phyloP scores from a whole-genome alignment of 2,888 invertebrate genomes.

The Noctuana brunneofusca region DNA sequence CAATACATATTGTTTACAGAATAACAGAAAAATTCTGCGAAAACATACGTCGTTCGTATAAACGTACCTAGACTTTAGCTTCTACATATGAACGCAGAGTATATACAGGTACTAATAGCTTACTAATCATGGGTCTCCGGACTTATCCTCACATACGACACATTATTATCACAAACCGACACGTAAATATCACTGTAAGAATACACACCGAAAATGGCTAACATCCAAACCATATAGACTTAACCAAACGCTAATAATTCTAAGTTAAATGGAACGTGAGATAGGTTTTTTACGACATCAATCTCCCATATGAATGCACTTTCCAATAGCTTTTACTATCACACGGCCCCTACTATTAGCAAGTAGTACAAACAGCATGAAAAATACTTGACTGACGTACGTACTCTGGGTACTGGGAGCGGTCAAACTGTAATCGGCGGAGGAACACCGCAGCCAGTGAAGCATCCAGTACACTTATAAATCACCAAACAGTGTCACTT shows the following conservation, averaged over 20 bases:
- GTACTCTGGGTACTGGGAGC: constrained; percentile 78
- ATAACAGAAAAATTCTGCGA: constrained; percentile 32
- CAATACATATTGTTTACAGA: not conserved
- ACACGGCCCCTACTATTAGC: constrained; percentile 69
- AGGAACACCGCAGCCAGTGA: constrained; percentile 50
- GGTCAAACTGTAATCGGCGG: constrained; percentile 72
- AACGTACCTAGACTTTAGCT: not conserved
- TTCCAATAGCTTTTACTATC: constrained; percentile 82
- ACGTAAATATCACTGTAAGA: constrained; percentile 66
- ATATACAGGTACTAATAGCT: constrained; percentile 34
- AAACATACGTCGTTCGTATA: constrained; percentile 7
- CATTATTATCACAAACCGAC: constrained; percentile 52
- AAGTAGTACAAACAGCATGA: constrained; percentile 80
- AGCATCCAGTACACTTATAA: constrained; percentile 53
- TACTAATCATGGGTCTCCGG: constrained; percentile 43
- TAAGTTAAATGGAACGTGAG: constrained; percentile 67
- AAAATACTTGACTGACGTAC: constrained; percentile 79
- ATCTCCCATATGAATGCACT: constrained; percentile 75
- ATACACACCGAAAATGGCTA: constrained; percentile 79
- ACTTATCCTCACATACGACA: constrained; percentile 49
- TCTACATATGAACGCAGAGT: not conserved
- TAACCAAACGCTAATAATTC: constrained; percentile 61
- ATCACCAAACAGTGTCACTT: constrained; percentile 63
- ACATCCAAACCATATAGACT: constrained; percentile 62
- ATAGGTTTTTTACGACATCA: constrained; percentile 73